These are phyloP conservation scores for Cryptoblepharus egeriae DNA, from an alignment of 2,797 vertebrate species.

Conservation along the genomic window DNA sequence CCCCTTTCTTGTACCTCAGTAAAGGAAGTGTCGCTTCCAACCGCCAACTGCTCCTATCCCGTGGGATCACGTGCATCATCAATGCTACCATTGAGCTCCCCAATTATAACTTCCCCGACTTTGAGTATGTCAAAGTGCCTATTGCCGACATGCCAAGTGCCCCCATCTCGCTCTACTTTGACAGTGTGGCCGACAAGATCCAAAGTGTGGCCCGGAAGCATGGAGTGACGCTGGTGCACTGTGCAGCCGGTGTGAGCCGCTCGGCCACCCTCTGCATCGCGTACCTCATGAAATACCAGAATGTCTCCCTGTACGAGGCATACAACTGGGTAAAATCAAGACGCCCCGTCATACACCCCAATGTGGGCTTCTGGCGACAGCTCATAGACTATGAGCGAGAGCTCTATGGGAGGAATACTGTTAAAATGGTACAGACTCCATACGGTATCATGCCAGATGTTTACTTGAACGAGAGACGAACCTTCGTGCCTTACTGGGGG, in stretches of 20 bases:
- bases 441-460: conserved; percentile 93
- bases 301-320: conserved; percentile 91
- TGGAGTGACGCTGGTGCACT: conserved; percentile 93
- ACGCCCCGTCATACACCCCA: conserved; percentile 93
- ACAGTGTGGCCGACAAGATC: conserved; percentile 96
- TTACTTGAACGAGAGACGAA: conserved; percentile 92
- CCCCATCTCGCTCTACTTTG: conserved; percentile 95
- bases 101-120: conserved; percentile 97
- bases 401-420: conserved; percentile 93
- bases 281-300: conserved; percentile 98
- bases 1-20: conserved; percentile 93
- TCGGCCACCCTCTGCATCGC: conserved; percentile 95
- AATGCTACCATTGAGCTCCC: conserved; percentile 98
- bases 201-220: conserved; percentile 92
- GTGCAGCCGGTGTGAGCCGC: conserved; percentile 93
- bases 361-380: conserved; percentile 97
- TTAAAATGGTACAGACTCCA: conserved; percentile 97
- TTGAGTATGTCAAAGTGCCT: conserved; percentile 96
- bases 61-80: conserved; percentile 95
- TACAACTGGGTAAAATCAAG: conserved; percentile 96
- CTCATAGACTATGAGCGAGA: conserved; percentile 97
- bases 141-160: conserved; percentile 95
- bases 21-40: conserved; percentile 95
- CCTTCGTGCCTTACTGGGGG: conserved; percentile 94
- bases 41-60: conserved; percentile 92